These are phyloP conservation scores for Bombus impatiens DNA, from an alignment of 1,140 invertebrate genomes.

Conservation along the genomic window DNA sequence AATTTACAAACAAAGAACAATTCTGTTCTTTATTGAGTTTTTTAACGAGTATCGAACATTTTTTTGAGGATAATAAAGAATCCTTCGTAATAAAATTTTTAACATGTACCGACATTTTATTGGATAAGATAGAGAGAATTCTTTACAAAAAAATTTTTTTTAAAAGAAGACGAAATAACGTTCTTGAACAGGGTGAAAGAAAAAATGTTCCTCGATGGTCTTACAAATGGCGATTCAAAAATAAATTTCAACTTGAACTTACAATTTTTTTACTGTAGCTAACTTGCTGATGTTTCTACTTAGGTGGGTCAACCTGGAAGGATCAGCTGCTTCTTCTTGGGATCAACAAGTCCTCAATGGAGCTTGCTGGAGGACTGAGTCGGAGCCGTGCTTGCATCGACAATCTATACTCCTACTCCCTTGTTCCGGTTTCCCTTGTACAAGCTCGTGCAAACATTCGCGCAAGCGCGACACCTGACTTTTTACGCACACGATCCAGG, in stretches of 20 bases:
- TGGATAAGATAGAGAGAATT: background rate
- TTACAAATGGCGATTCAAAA: background rate
- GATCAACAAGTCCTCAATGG: slow-evolving; percentile 75
- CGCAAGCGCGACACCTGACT: slow-evolving; percentile 68
- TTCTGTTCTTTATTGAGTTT: background rate
- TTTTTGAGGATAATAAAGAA: too few species aligned
- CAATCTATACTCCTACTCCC: slow-evolving; percentile 77
- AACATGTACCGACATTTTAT: background rate
- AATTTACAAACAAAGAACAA: background rate
- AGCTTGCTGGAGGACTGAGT: slow-evolving; percentile 74
- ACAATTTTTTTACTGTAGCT: slow-evolving; percentile 27
- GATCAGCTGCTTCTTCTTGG: slow-evolving; percentile 35
- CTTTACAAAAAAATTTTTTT: background rate
- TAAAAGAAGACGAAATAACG: background rate
- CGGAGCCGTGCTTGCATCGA: slow-evolving; percentile 57
- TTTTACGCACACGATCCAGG: slow-evolving; percentile 53
- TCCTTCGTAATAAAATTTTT: background rate
- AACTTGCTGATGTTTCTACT: slow-evolving; percentile 8
- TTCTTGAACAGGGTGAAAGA: background rate
- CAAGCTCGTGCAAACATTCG: slow-evolving; percentile 61
- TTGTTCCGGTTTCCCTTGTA: slow-evolving; percentile 70
- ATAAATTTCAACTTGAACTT: slow-evolving; percentile 15
- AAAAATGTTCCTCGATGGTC: too few species aligned
- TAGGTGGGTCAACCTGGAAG: slow-evolving; percentile 16
- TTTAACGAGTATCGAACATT: background rate